Percentiles rank a stretch among this genome's conserved stretches.
phyloP scores from a whole-genome alignment of 2,113 vertebrate species.

The Aphyosemion australe region DNA sequence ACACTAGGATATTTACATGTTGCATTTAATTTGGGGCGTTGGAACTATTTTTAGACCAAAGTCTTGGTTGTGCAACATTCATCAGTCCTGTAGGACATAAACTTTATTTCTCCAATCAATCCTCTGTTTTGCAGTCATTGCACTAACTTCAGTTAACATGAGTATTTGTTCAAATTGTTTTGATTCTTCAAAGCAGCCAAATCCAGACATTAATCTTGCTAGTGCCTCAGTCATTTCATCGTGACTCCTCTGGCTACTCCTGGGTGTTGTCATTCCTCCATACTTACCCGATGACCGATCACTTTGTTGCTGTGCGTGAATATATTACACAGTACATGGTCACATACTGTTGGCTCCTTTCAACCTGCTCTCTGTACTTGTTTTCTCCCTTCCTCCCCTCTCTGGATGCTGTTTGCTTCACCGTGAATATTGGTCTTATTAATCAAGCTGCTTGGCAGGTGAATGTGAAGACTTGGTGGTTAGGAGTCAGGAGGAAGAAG shows the following conservation, averaged over 20 bases:
- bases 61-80: too few species aligned
- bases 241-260: background rate
- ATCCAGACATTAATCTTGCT: too few species aligned
- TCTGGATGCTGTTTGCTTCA: constrained; percentile 26
- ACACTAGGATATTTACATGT: too few species aligned
- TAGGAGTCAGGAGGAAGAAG: constrained; percentile 32
- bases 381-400: background rate
- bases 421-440: constrained; percentile 58
- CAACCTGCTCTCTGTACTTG: background rate
- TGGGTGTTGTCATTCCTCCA: background rate
- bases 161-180: too few species aligned
- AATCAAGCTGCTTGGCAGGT: constrained; percentile 67
- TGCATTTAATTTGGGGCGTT: too few species aligned
- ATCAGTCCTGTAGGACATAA: too few species aligned
- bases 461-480: constrained; percentile 55
- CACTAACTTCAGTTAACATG: too few species aligned
- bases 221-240: background rate
- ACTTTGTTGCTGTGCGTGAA: constrained; percentile 13
- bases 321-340: constrained; percentile 19
- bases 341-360: background rate
- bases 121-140: too few species aligned
- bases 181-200: too few species aligned
- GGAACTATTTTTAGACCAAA: too few species aligned
- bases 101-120: too few species aligned
- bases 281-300: constrained; percentile 11